Evolutionary conservation across 2,888 invertebrate genomes (phyloP), one percentile per base, ranked within the genome.

Genomic region (Torymus tubicola): DNA sequence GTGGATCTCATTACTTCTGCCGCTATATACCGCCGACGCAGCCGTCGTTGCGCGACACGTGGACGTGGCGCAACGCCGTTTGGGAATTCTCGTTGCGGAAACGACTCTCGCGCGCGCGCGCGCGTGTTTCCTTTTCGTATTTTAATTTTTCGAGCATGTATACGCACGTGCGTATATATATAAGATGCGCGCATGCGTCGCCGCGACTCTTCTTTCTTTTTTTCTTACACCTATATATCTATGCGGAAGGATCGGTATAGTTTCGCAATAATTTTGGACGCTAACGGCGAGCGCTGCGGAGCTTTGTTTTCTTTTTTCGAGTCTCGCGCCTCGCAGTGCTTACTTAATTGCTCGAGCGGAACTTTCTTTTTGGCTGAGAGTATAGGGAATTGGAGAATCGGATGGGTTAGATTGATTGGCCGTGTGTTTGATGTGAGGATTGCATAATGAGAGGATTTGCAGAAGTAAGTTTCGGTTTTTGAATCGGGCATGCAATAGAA

Each of bases 21-120:
- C 13, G 61, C 12, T 57, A 53, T 57, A 53, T 21, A 21, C 21
- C 24, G 64, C 57, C 52, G 53, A 31, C 55, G 53, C 52, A 12
- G 18, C 58, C 42, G 65, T 65, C 60, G 42, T 80, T 76, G 76
- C 80, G 71, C 76, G 80, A 80, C 80, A 75, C 71, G 63, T 80
- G 72, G n/a, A 42, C 52, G 58, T 80, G 80, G 71, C 76, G 80
- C 76, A 80, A 76, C 67, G 14, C 68, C 71, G 52, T 65, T 69
- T 63, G 63, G 42, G 69, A 69, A 69, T 76, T 76, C 69, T 52
- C 67, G 14, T 57, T 53, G 71, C 67, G 69, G 74, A 64, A 69
- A 80, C 75, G 71, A 3, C 73, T 18, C 72, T 5, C 42, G 42
- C 42, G 42, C 72, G 16, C 72, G 42, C 42, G 42, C 42, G 42